Conservation (phyloP, 1,140 invertebrate genomes). For the Saccostrea echinata region DNA sequence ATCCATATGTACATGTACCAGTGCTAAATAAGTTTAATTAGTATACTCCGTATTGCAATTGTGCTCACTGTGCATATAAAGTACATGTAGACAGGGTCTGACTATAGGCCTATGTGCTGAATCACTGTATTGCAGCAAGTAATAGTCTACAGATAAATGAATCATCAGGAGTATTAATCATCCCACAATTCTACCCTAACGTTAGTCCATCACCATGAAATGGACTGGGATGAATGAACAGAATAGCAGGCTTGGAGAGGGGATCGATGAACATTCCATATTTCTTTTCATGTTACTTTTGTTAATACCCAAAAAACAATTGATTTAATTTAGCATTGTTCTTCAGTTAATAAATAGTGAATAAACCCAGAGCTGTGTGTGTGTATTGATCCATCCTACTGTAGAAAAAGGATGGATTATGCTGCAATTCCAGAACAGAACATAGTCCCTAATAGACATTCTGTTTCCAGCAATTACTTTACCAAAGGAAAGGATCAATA, state of each 20-base stretch:
- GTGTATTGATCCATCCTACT: neutral
- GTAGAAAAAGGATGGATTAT: constrained; percentile 13
- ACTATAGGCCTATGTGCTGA: neutral
- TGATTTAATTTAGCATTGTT: constrained; percentile 25
- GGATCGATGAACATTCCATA: neutral
- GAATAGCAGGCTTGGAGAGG: neutral
- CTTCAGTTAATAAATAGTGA: constrained; percentile 30
- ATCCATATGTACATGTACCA: too few relatives aligned
- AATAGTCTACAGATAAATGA: neutral
- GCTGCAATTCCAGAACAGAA: constrained; percentile 17
- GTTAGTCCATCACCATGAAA: neutral
- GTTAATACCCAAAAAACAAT: constrained; percentile 5
- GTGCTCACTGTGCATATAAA: too few relatives aligned
- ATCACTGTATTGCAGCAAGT: neutral
- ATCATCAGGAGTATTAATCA: constrained; percentile 5
- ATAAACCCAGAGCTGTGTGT: neutral
- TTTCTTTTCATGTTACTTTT: constrained; percentile 22
- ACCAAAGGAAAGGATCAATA: constrained; percentile 12
- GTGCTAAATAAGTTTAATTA: too few relatives aligned
- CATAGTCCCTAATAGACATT: constrained; percentile 8
- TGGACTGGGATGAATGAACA: neutral
- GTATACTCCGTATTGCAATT: too few relatives aligned
- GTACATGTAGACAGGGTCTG: too few relatives aligned
- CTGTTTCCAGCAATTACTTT: constrained; percentile 20
- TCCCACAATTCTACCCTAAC: neutral